Evolutionary conservation across 2,888 invertebrate species (phyloP).

Genomic region (Acanthococcus lagerstroemiae): DNA sequence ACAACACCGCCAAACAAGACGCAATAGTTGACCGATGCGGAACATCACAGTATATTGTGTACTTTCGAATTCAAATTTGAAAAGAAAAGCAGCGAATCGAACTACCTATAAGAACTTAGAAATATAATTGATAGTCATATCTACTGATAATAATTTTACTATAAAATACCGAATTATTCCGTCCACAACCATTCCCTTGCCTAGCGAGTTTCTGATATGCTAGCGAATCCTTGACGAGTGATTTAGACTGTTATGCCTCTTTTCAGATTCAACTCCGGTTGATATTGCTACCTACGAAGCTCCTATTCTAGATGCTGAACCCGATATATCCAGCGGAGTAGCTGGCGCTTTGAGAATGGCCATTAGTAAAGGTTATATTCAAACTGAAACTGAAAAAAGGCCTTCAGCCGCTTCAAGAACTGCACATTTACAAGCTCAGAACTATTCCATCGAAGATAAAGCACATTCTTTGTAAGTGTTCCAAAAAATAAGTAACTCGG

Average conservation of each 20-base stretch:
- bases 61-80: too few species aligned
- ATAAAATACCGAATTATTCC: too few species aligned
- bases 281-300: slow-evolving; percentile 47
- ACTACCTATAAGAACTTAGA: too few species aligned
- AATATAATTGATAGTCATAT: too few species aligned
- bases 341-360: slow-evolving; percentile 84
- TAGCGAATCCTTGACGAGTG: too few species aligned
- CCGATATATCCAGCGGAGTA: slow-evolving; percentile 81
- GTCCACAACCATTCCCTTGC: too few species aligned
- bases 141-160: too few species aligned
- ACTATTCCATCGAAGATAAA: slow-evolving; percentile 72
- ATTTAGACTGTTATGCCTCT: slow-evolving; percentile 4
- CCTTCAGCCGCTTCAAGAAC: slow-evolving; percentile 60
- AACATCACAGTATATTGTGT: too few species aligned
- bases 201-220: too few species aligned
- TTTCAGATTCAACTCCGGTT: slow-evolving; percentile 42
- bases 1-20: too few species aligned
- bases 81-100: too few species aligned
- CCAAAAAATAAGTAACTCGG: neutral
- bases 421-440: slow-evolving; percentile 65
- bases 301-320: slow-evolving; percentile 81
- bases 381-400: slow-evolving; percentile 65
- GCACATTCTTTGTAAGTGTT: slow-evolving; percentile 49
- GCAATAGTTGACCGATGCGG: too few species aligned
- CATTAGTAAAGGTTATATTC: slow-evolving; percentile 86